Conservation (phyloP, 1,140 invertebrate genomes). For the Papilio xuthus region DNA sequence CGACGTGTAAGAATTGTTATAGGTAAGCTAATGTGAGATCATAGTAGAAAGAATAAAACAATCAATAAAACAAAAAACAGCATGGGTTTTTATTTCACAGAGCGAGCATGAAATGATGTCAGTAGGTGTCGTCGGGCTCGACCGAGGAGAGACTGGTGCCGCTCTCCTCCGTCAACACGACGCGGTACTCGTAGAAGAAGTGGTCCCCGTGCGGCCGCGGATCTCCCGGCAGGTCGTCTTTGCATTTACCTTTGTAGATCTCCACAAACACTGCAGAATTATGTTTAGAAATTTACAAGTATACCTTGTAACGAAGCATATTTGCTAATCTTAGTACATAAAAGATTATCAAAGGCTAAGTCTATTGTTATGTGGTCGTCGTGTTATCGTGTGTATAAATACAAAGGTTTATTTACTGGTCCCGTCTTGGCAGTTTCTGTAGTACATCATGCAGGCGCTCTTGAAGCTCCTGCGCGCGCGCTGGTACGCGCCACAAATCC, state of each 20-base stretch:
- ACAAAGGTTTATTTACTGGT: constrained; percentile 58
- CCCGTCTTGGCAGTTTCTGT: constrained; percentile 75
- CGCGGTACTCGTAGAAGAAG: constrained; percentile 72
- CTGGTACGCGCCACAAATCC: constrained; percentile 71
- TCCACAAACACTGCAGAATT: constrained; percentile 66
- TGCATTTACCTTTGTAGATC: constrained; percentile 61
- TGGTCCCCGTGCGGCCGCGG: constrained; percentile 48
- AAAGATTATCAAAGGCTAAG: neutral
- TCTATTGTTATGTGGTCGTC: no score
- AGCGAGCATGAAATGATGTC: neutral
- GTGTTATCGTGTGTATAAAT: neutral
- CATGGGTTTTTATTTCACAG: neutral
- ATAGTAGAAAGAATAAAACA: neutral
- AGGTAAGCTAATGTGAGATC: neutral
- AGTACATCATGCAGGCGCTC: constrained; percentile 73
- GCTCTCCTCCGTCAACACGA: constrained; percentile 42
- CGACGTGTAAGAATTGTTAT: neutral
- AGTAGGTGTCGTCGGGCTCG: constrained; percentile 12
- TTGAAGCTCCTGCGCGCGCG: constrained; percentile 67
- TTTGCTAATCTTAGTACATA: neutral
- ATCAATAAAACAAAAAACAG: neutral
- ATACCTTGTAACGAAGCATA: neutral
- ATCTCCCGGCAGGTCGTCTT: constrained; percentile 41
- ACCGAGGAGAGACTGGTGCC: constrained; percentile 28
- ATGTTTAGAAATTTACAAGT: neutral